Evolutionary conservation across 1,140 invertebrate species (phyloP).

Genomic region (Eubasilissa regina): DNA sequence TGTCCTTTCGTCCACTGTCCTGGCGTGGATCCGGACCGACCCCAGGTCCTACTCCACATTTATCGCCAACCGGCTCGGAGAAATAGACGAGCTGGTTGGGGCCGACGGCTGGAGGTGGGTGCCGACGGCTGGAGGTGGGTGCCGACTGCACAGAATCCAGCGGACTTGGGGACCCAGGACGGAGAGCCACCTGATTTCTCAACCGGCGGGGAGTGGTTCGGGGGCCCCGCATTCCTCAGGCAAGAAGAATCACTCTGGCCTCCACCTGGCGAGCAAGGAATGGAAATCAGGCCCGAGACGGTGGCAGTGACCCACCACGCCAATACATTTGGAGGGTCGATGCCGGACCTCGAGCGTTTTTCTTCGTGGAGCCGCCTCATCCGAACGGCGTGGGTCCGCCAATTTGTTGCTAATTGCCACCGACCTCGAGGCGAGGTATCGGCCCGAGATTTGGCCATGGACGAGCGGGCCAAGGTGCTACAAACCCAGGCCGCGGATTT

Average conservation of each 20-base stretch:
- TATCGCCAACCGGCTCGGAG: too few relatives aligned
- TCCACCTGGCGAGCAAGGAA: neutral
- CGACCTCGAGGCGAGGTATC: neutral
- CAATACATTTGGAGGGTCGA: neutral
- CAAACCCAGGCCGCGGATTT: neutral
- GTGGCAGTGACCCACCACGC: neutral
- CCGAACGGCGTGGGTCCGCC: slow-evolving; percentile 36
- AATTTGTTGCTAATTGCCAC: slow-evolving; percentile 4
- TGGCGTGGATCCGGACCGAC: slow-evolving; percentile 61
- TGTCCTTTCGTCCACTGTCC: too few relatives aligned
- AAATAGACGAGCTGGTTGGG: too few relatives aligned
- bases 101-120: too few relatives aligned
- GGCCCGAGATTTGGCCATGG: slow-evolving; percentile 61
- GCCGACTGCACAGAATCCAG: slow-evolving; percentile 52
- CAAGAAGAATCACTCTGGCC: slow-evolving; percentile 50
- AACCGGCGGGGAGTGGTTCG: slow-evolving; percentile 47
- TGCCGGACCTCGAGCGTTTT: slow-evolving; percentile 42
- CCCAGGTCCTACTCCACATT: too few relatives aligned
- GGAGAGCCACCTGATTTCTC: slow-evolving; percentile 7
- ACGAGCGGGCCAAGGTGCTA: neutral
- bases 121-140: slow-evolving; percentile 56
- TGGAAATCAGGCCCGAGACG: slow-evolving; percentile 3
- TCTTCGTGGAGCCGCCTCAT: slow-evolving; percentile 50
- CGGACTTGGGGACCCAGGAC: too few relatives aligned
- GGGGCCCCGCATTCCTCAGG: slow-evolving; percentile 55